Conservation (phyloP, 2,888 invertebrate species). For the Ypsolopha scabrella region DNA sequence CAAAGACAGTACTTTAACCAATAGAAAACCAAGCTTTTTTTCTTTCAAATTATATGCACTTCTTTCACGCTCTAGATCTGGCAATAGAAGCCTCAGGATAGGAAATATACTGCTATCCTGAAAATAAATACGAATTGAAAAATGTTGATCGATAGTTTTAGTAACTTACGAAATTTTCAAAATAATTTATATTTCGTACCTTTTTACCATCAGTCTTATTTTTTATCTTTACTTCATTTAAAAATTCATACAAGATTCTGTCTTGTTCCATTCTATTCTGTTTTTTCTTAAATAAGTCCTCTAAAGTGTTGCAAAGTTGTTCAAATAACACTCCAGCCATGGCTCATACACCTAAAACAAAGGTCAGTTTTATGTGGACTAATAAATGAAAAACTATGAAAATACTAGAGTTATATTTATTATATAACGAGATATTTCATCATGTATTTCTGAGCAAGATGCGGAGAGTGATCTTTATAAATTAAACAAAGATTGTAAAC, state of each 20-base stretch:
- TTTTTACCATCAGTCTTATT: constrained; percentile 14
- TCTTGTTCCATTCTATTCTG: constrained; percentile 52
- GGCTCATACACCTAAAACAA: constrained; percentile 4
- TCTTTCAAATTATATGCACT: constrained; percentile 88
- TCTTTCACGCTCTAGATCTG: constrained; percentile 82
- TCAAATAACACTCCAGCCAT: constrained; percentile 44
- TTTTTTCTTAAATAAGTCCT: constrained; percentile 65
- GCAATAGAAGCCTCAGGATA: constrained; percentile 82
- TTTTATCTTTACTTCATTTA: constrained; percentile 54
- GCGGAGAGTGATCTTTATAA: constrained; percentile 81
- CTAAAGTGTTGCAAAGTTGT: constrained; percentile 71
- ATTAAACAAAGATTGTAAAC: constrained; percentile 91
- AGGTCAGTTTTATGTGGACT: constrained; percentile 9
- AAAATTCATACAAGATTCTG: constrained; percentile 52
- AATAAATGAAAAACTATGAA: constrained; percentile 8
- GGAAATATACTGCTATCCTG: constrained; percentile 76
- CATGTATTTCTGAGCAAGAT: constrained; percentile 82
- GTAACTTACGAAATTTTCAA: neutral
- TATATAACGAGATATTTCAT: constrained; percentile 81
- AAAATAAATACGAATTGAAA: constrained; percentile 17
- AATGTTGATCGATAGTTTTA: too few relatives aligned
- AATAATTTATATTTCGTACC: neutral
- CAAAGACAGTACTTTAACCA: constrained; percentile 82
- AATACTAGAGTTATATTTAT: neutral
- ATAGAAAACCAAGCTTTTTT: constrained; percentile 76